Conservation (phyloP, 2,797 vertebrate genomes). For the Micropoecilia bifurca region DNA sequence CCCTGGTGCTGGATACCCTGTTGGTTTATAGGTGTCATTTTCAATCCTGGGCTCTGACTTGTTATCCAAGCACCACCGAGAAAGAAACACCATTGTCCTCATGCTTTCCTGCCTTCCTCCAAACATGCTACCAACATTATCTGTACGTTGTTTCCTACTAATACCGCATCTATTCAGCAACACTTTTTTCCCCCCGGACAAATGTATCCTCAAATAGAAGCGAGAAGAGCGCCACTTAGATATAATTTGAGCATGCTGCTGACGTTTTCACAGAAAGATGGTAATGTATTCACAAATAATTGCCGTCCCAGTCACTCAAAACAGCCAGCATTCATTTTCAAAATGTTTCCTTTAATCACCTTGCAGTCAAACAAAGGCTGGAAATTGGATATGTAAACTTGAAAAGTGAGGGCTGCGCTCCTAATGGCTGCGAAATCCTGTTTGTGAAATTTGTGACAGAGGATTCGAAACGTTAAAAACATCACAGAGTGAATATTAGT, state of each 20-base stretch:
- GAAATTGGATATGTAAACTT: neutral
- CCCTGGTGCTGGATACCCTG: neutral
- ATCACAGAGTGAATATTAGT: neutral
- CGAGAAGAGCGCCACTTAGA: neutral
- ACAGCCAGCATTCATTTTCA: neutral
- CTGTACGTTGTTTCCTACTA: neutral
- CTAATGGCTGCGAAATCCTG: neutral
- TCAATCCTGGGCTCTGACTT: neutral
- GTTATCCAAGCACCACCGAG: no score
- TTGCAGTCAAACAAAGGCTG: slow-evolving; percentile 2
- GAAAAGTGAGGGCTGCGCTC: neutral
- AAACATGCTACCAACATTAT: neutral
- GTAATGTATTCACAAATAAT: slow-evolving; percentile 4
- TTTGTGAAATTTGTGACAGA: neutral
- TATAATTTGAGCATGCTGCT: slow-evolving; percentile 1
- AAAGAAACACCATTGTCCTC: neutral
- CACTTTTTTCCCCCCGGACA: neutral
- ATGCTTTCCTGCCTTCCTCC: neutral
- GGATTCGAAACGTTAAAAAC: neutral
- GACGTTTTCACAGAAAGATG: neutral
- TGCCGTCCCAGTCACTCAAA: neutral
- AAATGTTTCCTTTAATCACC: slow-evolving; percentile 6
- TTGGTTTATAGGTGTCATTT: neutral
- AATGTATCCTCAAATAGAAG: neutral
- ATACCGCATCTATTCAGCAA: neutral